Evolutionary conservation across 2,113 vertebrate species (phyloP).

Genomic region (Megaceryle torquata): DNA sequence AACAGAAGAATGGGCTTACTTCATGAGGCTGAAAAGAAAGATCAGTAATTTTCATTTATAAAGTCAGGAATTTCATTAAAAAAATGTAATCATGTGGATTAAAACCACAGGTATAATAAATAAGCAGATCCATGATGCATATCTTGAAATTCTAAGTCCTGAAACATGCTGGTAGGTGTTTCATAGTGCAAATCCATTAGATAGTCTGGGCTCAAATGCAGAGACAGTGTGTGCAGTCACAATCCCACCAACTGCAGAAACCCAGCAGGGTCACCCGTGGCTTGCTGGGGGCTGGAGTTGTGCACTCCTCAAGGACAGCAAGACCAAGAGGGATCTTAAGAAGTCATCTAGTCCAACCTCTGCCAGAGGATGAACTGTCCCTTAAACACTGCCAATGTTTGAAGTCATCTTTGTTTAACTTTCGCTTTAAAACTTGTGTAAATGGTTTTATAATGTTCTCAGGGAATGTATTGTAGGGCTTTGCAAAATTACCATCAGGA

Average conservation of each 20-base stretch:
- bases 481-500: neutral
- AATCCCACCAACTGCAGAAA: accelerated
- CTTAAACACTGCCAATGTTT: neutral
- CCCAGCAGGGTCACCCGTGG: neutral
- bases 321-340: neutral
- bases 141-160: neutral
- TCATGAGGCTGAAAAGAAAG: neutral
- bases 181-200: neutral
- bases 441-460: neutral
- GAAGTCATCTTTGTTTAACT: neutral
- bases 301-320: neutral
- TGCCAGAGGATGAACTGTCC: conserved; percentile 10
- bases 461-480: neutral
- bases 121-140: accelerated
- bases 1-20: neutral
- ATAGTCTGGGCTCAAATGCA: neutral
- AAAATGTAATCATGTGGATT: neutral
- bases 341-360: neutral
- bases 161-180: neutral
- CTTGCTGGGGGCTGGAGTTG: accelerated
- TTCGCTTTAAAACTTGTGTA: neutral
- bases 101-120: neutral
- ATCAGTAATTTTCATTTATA: neutral
- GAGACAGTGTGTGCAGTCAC: neutral
- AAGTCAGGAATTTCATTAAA: neutral